Evolutionary conservation across 2,113 vertebrate genomes (phyloP).

Genomic region (Procavia capensis): DNA sequence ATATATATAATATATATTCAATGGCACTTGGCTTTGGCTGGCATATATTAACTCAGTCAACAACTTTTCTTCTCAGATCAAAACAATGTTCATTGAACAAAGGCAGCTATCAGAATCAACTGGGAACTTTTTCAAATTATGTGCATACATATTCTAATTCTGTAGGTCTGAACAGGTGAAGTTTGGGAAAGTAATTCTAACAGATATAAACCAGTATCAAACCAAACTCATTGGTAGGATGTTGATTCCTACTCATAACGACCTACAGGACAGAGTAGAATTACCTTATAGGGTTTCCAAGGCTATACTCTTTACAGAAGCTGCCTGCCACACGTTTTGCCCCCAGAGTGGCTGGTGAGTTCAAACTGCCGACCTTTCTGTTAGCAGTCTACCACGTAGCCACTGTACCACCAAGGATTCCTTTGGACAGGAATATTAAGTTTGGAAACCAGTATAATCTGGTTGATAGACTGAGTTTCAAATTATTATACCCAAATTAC

Average conservation of each 20-base stretch:
- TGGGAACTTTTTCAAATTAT: not conserved
- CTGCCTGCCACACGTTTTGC: too few relatives aligned
- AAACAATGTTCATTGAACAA: not conserved
- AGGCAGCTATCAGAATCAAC: not conserved
- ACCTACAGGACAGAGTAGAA: too few relatives aligned
- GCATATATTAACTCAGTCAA: not conserved
- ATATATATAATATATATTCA: not conserved
- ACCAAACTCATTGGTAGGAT: too few relatives aligned
- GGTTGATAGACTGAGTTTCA: not conserved
- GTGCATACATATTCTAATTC: not conserved
- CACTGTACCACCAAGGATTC: too few relatives aligned
- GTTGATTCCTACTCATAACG: too few relatives aligned
- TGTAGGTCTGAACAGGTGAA: not conserved
- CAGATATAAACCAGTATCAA: not conserved
- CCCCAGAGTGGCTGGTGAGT: too few relatives aligned
- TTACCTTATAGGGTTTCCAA: too few relatives aligned
- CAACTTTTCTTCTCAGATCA: not conserved
- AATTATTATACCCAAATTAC: not conserved
- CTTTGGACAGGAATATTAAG: not conserved
- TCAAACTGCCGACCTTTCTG: too few relatives aligned
- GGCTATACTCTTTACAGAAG: too few relatives aligned
- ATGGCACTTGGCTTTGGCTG: too few relatives aligned
- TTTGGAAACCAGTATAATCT: too few relatives aligned
- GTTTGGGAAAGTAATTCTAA: constrained; percentile 5
- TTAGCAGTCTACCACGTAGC: too few relatives aligned